A percentile compares a stretch with the other conserved stretches of the same genome.
Evolutionary conservation across 2,113 vertebrate genomes (phyloP).

Genomic region (Odontophorus gujanensis): DNA sequence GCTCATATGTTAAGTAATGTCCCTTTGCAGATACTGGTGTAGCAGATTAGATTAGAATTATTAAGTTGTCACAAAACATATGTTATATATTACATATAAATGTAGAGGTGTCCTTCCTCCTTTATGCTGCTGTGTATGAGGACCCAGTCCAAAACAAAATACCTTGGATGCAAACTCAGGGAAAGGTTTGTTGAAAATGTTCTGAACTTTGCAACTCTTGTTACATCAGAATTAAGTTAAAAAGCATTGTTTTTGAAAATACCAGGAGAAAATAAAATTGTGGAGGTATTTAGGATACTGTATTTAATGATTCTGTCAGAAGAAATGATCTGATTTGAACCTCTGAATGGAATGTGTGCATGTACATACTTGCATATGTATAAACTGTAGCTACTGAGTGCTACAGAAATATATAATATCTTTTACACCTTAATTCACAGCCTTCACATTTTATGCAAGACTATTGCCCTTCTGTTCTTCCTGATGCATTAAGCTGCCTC

Average conservation of each 20-base stretch:
- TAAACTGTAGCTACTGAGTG: not conserved
- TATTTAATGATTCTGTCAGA: not conserved
- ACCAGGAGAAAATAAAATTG: not conserved
- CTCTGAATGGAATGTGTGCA: not conserved
- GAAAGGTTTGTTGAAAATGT: not conserved
- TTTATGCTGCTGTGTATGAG: accelerated
- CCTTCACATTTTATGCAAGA: not conserved
- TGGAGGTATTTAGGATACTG: not conserved
- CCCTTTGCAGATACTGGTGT: not conserved
- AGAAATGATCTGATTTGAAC: not conserved
- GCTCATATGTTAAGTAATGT: not conserved
- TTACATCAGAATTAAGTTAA: not conserved
- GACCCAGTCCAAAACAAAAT: not conserved
- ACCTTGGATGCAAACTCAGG: not conserved
- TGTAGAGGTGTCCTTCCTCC: not conserved
- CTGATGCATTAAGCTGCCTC: not conserved
- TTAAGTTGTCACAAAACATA: not conserved
- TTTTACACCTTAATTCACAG: not conserved
- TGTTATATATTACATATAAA: not conserved
- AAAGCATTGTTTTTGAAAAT: not conserved
- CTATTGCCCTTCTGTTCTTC: not conserved
- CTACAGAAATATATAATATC: not conserved
- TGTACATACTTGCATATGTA: accelerated
- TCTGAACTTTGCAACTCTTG: not conserved
- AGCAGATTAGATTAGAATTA: not conserved